phyloP scores from a whole-genome alignment of 2,113 vertebrate species.

The Gallinago media region DNA sequence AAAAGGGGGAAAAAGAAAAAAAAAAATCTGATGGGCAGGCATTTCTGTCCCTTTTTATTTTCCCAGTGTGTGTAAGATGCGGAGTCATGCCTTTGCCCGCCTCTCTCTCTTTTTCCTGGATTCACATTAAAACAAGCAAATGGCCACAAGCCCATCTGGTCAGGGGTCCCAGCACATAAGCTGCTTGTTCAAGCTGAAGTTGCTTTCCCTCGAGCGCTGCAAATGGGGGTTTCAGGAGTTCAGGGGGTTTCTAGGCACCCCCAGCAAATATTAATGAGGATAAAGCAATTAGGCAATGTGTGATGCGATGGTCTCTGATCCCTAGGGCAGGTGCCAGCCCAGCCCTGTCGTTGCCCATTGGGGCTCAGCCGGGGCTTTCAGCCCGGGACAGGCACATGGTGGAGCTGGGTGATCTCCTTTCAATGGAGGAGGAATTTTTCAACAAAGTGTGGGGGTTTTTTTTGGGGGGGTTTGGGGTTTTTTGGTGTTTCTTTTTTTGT shows the following conservation, averaged over 20 bases:
- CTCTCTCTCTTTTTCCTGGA: background rate
- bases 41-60: conserved; percentile 26
- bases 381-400: accelerated
- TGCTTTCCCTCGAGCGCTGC: background rate
- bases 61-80: background rate
- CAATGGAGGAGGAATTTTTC: background rate
- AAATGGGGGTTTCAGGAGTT: background rate
- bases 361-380: background rate
- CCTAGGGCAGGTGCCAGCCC: background rate
- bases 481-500: too few species aligned
- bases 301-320: background rate
- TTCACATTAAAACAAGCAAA: background rate
- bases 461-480: too few species aligned
- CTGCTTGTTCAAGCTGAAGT: background rate
- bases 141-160: background rate
- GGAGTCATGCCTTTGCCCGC: background rate
- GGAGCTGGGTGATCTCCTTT: background rate
- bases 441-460: background rate
- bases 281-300: background rate
- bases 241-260: background rate
- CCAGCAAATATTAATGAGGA: background rate
- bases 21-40: background rate
- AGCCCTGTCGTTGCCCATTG: accelerated
- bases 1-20: background rate
- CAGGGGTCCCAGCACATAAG: background rate